Evolutionary conservation across 2,797 vertebrate genomes (phyloP), one percentile per base, ranked within the genome.

Genomic region (Cyclopterus lumpus): DNA sequence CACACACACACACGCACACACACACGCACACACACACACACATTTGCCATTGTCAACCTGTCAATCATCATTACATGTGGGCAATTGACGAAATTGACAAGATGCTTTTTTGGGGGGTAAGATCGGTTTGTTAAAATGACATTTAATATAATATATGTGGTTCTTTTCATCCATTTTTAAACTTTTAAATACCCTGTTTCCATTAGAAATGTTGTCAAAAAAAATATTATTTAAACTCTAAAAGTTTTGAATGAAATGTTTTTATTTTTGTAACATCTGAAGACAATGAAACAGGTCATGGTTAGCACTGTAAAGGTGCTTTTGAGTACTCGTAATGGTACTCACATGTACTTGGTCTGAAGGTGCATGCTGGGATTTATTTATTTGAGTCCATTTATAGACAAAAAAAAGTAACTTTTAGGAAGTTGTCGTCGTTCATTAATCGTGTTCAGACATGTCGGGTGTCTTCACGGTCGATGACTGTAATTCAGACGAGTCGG

Each of bases 401-500:
- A 59, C 3, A 24, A 18, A 28, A 30, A 40, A 8, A 10, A 34
- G 34, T 44, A 59, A 18, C 5, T 34, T 51, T 54, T 26, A 44
- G n/a, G 28, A 65, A 34, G 44, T 60, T 55, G 65, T 60, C 70
- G 49, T 42, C 38, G 10, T 48, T 61, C 46, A 77, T 77, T 61
- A 7, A 65, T 81, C 46, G 38, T 68, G 18, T 57, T 36, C n/a
- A 46, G 46, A 8, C 20, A 11, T 10, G 26, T 24, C 63, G 20
- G 4, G 10, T 30, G 64, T 22, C 36, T n/a, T 20, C 32, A 12
- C 9, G 30, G 14, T 51, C 12, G 49, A 2, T 10, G 36, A 26
- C 53, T 57, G 28, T 30, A 57, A 32, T 57, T 32, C 54, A 57
- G 51, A 26, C 51, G 2, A 26, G 24, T 14, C 54, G 10, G 20